A percentile compares a stretch with the other conserved stretches of the same genome.
Evolutionary conservation across 2,113 vertebrate genomes (phyloP).

Genomic region (Eubucco bourcierii): DNA sequence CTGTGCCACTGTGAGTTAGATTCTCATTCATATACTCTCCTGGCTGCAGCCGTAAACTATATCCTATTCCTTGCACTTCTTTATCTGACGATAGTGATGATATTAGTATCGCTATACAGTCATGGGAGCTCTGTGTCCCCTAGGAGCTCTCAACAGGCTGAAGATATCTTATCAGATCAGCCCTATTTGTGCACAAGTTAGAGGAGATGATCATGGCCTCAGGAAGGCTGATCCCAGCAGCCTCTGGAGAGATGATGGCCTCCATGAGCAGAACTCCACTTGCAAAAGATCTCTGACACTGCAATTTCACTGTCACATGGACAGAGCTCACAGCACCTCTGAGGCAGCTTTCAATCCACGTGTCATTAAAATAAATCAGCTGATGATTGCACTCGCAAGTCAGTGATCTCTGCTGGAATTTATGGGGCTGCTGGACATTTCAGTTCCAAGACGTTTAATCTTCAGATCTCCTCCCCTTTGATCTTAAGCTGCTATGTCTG

Average conservation of each 20-base stretch:
- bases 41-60: background rate
- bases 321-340: background rate
- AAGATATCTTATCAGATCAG: background rate
- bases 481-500: conserved; percentile 29
- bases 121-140: background rate
- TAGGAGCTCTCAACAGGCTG: too few relatives aligned
- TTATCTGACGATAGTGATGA: fast-evolving
- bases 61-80: background rate
- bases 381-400: background rate
- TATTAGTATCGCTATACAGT: fast-evolving
- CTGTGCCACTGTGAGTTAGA: background rate
- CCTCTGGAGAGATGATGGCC: fast-evolving
- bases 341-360: background rate
- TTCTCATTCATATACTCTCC: background rate
- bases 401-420: conserved; percentile 37
- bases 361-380: conserved; percentile 28
- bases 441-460: conserved; percentile 22
- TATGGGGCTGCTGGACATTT: conserved; percentile 31
- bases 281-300: background rate
- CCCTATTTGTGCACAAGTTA: too few relatives aligned
- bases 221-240: background rate
- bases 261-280: too few relatives aligned
- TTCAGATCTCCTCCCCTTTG: conserved; percentile 51
- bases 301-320: fast-evolving
- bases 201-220: fast-evolving